Evolutionary conservation across 2,888 invertebrate genomes (phyloP), one percentile per base, ranked within the genome.

Genomic region (Rugalucina vietnamica): DNA sequence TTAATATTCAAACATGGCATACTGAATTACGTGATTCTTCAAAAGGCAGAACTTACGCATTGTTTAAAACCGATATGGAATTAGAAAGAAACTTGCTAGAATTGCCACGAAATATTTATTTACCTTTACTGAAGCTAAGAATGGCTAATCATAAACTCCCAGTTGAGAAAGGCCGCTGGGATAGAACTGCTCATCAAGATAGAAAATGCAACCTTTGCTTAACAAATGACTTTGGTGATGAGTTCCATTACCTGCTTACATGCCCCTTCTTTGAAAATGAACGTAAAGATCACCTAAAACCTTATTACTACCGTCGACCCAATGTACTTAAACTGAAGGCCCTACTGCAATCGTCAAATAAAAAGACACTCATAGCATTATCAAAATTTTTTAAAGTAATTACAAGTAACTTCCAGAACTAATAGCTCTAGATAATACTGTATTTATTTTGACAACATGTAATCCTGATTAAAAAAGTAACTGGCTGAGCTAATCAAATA

Each of bases 301-400:
- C 32, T 8, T 69, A 69, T n/a, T 60, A 60, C n/a, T 60, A 60
- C 60, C 8, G n/a, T 60, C 8, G n/a, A 60, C 60, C 60, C 8
- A 60, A 60, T 60, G n/a, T 60, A 8, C n/a, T n/a, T n/a, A 60
- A 60, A 21, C n/a, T 60, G 12, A 60, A 60, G 29, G 5, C 8
- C 5, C 69, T 69, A 5, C 29, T 69, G 93, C 91, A 93, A 92
- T 96, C 96, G 96, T 96, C 89, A 93, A 93, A 93, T 91, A 92
- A 88, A 90, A 86, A 91, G 90, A 86, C 89, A 89, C 54, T 54
- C 8, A 54, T 24, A 54, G n/a, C 12, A 54, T 24, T 54, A 12
- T 54, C 54, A 14, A 54, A 54, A 54, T 54, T 54, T 21, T 5
- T 54, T 5, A 54, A 54, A 21, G n/a, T 54, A 5, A 54, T 54